Evolutionary conservation across 2,797 vertebrate species (phyloP).

Genomic region (Tinamus major): DNA sequence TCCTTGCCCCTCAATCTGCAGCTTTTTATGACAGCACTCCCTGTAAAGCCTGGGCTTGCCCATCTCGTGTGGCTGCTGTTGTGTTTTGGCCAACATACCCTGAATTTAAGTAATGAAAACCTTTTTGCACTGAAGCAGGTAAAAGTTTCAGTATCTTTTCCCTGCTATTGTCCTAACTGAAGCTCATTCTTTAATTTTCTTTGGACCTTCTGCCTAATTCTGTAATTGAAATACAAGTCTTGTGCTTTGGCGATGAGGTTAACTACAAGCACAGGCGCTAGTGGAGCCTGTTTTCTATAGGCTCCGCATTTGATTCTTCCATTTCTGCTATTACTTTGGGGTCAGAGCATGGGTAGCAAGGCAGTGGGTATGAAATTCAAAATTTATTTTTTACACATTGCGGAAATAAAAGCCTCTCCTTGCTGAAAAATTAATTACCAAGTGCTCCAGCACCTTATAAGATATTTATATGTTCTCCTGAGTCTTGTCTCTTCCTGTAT

Average conservation of each 20-base stretch:
- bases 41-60: not conserved
- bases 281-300: not conserved
- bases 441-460: slow-evolving; percentile 75
- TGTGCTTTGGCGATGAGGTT: slow-evolving; percentile 4
- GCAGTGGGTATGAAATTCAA: slow-evolving; percentile 23
- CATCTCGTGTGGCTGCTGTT: not conserved
- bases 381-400: slow-evolving; percentile 54
- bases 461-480: slow-evolving; percentile 74
- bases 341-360: slow-evolving; percentile 14
- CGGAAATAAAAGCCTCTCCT: slow-evolving; percentile 74
- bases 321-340: not conserved
- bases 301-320: not conserved
- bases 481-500: slow-evolving; percentile 64
- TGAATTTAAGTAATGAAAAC: not conserved
- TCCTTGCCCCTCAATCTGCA: not conserved
- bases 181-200: not conserved
- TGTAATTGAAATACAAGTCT: not conserved
- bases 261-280: not conserved
- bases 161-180: not conserved
- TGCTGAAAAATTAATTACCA: slow-evolving; percentile 78
- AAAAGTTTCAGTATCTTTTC: not conserved
- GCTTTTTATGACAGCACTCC: not conserved
- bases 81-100: not conserved
- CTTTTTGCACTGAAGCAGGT: not conserved
- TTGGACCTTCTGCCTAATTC: not conserved